Evolutionary conservation across 2,797 vertebrate species (phyloP), one percentile per base, ranked within the genome.

Genomic region (Xenentodon cancila): DNA sequence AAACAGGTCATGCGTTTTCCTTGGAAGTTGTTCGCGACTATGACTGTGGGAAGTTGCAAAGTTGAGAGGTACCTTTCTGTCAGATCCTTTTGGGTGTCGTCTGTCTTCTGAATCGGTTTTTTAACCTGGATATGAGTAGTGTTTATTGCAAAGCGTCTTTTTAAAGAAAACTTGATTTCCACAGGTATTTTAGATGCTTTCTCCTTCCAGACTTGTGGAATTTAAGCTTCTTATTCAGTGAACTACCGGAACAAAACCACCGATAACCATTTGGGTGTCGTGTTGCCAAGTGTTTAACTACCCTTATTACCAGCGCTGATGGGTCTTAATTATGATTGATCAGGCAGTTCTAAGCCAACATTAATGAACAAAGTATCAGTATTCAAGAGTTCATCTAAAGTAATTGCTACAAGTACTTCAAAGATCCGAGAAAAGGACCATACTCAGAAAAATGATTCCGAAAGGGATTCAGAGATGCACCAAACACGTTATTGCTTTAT

Each of bases 401-500:
- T 8, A n/a, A 11, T 1, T 9, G 32, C 8, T 37, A 34, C 25
- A 9, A 44, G 9, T 15, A 44, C 17, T 51, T 54, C 1, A 53
- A 42, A 42, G 37, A 40, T 40, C 58, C 12, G 17, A 59, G 18
- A 44, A 59, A 45, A 22, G 15, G 12, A 22, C n/a, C 12, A 48
- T 20, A 22, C 45, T 12, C 45, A 47, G 42, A 62, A 43, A 64
- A 53, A 16, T 37, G 12, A 21, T 16, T 8, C 11, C 5, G 64
- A 13, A 66, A 9, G 4, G 11, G n/a, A 50, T 59, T 57, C 2
- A 52, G 37, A 21, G 49, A 61, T 25, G 7, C 52, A 49, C 25
- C 43, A 52, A 48, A 69, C 21, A 59, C 51, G 53, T 47, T 46
- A 18, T 21, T 46, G 43, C 34, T 47, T 13, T 3, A 0, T 53